Percentiles rank a stretch among this genome's conserved stretches.
These are phyloP conservation scores for Poecilia wingei DNA, from an alignment of 2,797 vertebrate species.

Conservation along the genomic window DNA sequence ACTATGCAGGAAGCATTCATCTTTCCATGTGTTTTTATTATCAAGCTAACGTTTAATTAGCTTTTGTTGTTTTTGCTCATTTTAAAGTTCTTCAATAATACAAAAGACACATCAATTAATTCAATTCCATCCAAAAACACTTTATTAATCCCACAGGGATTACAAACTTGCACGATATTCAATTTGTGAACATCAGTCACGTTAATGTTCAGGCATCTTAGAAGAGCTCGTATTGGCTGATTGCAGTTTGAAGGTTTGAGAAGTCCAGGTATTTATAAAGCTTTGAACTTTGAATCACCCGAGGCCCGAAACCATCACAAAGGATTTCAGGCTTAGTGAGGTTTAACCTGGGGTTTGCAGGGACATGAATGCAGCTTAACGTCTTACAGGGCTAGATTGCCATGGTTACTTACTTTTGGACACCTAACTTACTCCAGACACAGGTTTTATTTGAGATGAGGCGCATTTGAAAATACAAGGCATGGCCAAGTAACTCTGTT, in stretches of 20 bases:
- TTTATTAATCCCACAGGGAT: neutral
- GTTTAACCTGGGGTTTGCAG: conserved; percentile 17
- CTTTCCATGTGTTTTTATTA: neutral
- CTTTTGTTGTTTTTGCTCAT: neutral
- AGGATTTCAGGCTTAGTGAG: conserved; percentile 18
- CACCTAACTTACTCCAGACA: neutral
- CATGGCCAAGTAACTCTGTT: neutral
- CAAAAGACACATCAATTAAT: no score
- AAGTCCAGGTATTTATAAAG: neutral
- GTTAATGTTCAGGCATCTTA: neutral
- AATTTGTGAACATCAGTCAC: neutral
- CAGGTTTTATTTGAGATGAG: neutral
- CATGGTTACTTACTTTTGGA: neutral
- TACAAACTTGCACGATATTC: neutral
- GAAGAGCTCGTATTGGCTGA: neutral
- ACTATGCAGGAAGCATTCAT: neutral
- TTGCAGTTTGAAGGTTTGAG: neutral
- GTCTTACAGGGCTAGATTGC: neutral
- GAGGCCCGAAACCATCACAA: conserved; percentile 2
- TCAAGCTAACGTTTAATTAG: neutral
- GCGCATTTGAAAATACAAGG: neutral
- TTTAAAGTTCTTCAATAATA: neutral
- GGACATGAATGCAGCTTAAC: conserved; percentile 12
- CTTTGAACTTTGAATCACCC: conserved; percentile 8
- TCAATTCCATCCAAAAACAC: neutral